Conservation (phyloP, 2,888 invertebrate genomes). For the Orgyia antiqua region DNA sequence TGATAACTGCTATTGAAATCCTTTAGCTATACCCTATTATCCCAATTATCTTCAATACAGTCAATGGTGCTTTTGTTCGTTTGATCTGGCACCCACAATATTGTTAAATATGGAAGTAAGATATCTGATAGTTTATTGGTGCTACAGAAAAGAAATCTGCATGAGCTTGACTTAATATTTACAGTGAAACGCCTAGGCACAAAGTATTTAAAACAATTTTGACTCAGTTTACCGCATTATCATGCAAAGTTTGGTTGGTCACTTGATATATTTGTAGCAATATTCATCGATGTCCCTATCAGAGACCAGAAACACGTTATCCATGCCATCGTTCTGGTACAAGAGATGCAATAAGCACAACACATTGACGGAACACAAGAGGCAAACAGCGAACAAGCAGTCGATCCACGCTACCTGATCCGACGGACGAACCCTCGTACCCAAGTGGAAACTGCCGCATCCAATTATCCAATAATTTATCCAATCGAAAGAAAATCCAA, state of each 20-base stretch:
- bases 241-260: slow-evolving; percentile 32
- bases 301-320: slow-evolving; percentile 37
- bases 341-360: slow-evolving; percentile 81
- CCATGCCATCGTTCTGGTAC: slow-evolving; percentile 53
- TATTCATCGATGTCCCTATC: slow-evolving; percentile 59
- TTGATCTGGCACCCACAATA: too few species aligned
- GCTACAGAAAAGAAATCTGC: too few species aligned
- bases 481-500: slow-evolving; percentile 51
- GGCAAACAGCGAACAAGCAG: slow-evolving; percentile 82
- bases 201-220: slow-evolving; percentile 18
- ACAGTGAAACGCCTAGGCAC: slow-evolving; percentile 14
- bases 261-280: slow-evolving; percentile 51
- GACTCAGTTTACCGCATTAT: slow-evolving; percentile 15
- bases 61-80: too few species aligned
- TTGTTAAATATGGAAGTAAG: too few species aligned
- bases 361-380: slow-evolving; percentile 81
- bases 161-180: slow-evolving; percentile 1
- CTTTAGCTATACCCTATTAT: too few species aligned
- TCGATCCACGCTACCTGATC: slow-evolving; percentile 90
- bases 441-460: slow-evolving; percentile 74
- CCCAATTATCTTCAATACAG: too few species aligned
- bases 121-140: too few species aligned
- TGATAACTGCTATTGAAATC: too few species aligned
- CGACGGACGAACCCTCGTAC: slow-evolving; percentile 80
- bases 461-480: slow-evolving; percentile 25